Conservation (phyloP, 2,113 vertebrate genomes). For the Fregata magnificens region DNA sequence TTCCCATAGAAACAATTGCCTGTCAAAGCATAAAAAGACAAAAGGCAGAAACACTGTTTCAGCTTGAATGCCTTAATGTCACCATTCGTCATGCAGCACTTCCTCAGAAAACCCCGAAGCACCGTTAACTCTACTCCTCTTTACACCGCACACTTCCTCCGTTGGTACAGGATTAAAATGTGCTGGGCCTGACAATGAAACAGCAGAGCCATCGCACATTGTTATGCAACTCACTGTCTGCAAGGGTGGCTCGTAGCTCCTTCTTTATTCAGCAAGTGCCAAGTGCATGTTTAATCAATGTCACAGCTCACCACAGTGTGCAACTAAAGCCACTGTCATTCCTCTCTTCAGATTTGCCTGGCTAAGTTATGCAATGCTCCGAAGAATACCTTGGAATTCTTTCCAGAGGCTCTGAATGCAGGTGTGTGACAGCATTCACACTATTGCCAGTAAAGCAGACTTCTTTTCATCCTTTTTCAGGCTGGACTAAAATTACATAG, state of each 20-base stretch:
- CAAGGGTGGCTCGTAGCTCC: slow-evolving; percentile 67
- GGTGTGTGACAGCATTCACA: slow-evolving; percentile 40
- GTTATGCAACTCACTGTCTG: slow-evolving; percentile 68
- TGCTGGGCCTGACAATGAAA: slow-evolving; percentile 68
- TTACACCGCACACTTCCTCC: background rate
- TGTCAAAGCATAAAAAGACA: slow-evolving; percentile 58
- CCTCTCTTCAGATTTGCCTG: slow-evolving; percentile 42
- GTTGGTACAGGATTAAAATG: slow-evolving; percentile 47
- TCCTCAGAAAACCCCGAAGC: slow-evolving; percentile 20
- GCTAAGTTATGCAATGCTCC: slow-evolving; percentile 78
- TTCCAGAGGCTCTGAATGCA: slow-evolving; percentile 65
- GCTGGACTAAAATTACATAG: slow-evolving; percentile 51
- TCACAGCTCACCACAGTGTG: slow-evolving; percentile 68
- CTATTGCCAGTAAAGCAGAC: slow-evolving; percentile 10
- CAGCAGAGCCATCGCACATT: slow-evolving; percentile 58
- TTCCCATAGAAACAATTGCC: slow-evolving; percentile 46
- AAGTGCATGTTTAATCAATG: slow-evolving; percentile 75
- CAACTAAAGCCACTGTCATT: slow-evolving; percentile 59
- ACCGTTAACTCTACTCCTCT: slow-evolving; percentile 40
- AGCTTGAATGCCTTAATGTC: slow-evolving; percentile 56
- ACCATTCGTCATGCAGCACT: slow-evolving; percentile 54
- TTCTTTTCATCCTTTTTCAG: slow-evolving; percentile 20
- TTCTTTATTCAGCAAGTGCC: slow-evolving; percentile 73
- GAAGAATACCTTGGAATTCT: slow-evolving; percentile 69
- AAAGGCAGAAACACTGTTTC: slow-evolving; percentile 56